Evolutionary conservation across 2,797 vertebrate genomes (phyloP).

Genomic region (Limosa lapponica): DNA sequence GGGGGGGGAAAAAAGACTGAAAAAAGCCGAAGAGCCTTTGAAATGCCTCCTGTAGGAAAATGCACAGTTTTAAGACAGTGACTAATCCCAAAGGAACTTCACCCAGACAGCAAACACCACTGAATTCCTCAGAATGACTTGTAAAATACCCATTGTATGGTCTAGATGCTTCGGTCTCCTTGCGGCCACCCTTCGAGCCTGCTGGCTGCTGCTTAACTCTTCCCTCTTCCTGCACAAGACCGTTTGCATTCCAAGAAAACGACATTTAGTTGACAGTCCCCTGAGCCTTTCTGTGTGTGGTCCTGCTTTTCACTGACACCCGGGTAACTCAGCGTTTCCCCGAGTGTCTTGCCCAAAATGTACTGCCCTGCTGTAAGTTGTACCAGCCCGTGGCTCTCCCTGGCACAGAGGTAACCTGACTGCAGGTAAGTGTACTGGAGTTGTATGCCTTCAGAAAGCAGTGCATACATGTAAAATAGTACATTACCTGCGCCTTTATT

Average conservation of each 20-base stretch:
- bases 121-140: not conserved
- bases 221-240: not conserved
- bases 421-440: not conserved
- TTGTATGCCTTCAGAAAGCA: not conserved
- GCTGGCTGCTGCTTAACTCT: not conserved
- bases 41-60: not conserved
- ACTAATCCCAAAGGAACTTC: not conserved
- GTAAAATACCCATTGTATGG: not conserved
- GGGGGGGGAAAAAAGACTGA: rapidly evolving
- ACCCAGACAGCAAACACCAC: not conserved
- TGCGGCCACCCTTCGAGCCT: not conserved
- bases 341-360: not conserved
- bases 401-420: not conserved
- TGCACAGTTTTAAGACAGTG: not conserved
- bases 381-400: not conserved
- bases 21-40: not conserved
- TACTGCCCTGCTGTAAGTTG: not conserved
- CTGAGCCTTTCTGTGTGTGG: not conserved
- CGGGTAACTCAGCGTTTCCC: not conserved
- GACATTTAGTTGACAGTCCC: not conserved
- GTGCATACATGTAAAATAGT: not conserved
- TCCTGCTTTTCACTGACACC: not conserved
- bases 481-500: not conserved
- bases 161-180: not conserved
- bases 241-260: not conserved